Base-by-base conservation (phyloP, 2,888 invertebrate species). In the Chorisops tibialis region DNA sequence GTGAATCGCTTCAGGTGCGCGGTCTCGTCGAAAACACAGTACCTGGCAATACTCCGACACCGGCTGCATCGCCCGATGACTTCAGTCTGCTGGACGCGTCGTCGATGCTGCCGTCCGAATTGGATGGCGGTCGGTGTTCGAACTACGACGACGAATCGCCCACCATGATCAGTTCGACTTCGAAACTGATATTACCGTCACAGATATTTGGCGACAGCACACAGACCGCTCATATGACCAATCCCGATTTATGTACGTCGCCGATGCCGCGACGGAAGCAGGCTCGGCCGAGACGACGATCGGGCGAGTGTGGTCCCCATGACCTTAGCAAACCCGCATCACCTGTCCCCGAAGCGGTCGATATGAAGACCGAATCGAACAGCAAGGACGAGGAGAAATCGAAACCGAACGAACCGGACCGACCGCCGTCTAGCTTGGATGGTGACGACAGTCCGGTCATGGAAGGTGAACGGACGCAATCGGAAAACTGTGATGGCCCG, bases 231-330 rank as follows among this genome's bases (percentile, higher is more conserved):
- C 61, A 59, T n/a, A 12, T 70, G 72, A 11, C 75, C 73, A 63
- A 79, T 69, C 74, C 82, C 60, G 76, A 79, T 70, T 74, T 83
- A 71, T 88, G 89, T 69, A 84, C 86, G 59, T 91, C 90, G 62
- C 91, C 91, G n/a, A 83, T 89, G 79, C 90, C 92, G 1, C 81
- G 93, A 65, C 81, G 93, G 66, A 93, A 93, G 72, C 93, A 93
- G 78, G 93, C 93, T 6, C 81, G 93, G 51, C 93, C 93, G 3
- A 81, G 93, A 48, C 82, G 93, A 67, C 83, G 93, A 72, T 92
- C 92, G 0, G 91, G 92, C 5, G 93, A 93, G 70, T 78, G 80
- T 67, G 81, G 82, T 11, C 81, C 85, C 2, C 86, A 86, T 70
- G 87, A 87, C 71, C 79, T 87, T 43, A 82, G 75, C 58, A 74